A percentile compares a stretch with the other conserved stretches of the same genome.
Evolutionary conservation across 2,888 invertebrate species (phyloP).

Genomic region (Pyrocoelia pectoralis): DNA sequence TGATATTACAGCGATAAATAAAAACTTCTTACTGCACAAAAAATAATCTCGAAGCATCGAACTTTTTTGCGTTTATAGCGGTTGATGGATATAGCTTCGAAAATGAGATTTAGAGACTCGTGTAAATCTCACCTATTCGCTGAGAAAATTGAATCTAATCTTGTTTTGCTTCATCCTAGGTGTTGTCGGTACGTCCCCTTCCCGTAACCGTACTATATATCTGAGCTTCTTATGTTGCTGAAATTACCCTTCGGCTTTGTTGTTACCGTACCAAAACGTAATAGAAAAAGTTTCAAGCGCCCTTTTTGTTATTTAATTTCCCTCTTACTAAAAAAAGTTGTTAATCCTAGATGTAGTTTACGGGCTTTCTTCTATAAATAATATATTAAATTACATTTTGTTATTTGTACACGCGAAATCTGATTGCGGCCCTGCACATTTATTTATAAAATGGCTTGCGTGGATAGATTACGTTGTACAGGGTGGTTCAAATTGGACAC

Average conservation of each 20-base stretch:
- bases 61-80: slow-evolving; percentile 20
- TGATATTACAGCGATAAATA: not conserved
- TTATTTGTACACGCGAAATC: too few species aligned
- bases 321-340: not conserved
- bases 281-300: slow-evolving; percentile 30
- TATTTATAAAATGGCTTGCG: too few species aligned
- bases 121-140: slow-evolving; percentile 39
- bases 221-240: slow-evolving; percentile 31
- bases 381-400: too few species aligned
- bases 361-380: too few species aligned
- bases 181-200: slow-evolving; percentile 32
- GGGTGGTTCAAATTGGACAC: too few species aligned
- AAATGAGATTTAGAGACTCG: slow-evolving; percentile 31
- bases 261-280: slow-evolving; percentile 17
- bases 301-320: slow-evolving; percentile 17
- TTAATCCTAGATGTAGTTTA: too few species aligned
- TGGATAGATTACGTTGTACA: too few species aligned
- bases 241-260: slow-evolving; percentile 32
- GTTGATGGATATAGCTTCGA: slow-evolving; percentile 29
- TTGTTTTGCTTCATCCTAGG: slow-evolving; percentile 35
- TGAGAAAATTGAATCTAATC: slow-evolving; percentile 40
- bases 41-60: slow-evolving; percentile 13
- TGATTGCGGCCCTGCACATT: too few species aligned
- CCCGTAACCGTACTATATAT: slow-evolving; percentile 32
- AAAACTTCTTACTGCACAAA: slow-evolving; percentile 5